Evolutionary conservation across 1,140 invertebrate species (phyloP).

Genomic region (Caenorhabditis latens): DNA sequence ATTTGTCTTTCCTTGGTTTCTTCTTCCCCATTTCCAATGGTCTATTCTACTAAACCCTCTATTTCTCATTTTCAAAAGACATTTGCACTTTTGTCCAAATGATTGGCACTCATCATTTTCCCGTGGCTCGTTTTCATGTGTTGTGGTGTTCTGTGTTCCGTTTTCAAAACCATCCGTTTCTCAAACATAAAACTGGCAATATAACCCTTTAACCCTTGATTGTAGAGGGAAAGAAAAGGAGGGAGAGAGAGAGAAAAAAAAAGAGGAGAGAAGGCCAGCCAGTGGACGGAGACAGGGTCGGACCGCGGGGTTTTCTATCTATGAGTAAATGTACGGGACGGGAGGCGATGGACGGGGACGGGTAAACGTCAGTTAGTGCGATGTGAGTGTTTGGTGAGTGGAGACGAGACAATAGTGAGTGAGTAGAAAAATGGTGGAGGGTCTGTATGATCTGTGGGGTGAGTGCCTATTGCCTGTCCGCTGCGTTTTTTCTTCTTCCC

Average conservation of each 20-base stretch:
- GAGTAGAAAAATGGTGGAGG: not conserved
- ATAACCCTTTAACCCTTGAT: constrained; percentile 30
- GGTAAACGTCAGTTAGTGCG: constrained; percentile 18
- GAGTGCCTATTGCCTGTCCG: not conserved
- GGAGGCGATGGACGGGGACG: not conserved
- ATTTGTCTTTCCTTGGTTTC: not conserved
- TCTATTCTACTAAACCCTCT: not conserved
- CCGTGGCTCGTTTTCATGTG: not conserved
- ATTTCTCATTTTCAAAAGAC: not conserved
- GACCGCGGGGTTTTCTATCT: not conserved
- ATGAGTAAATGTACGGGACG: constrained; percentile 15
- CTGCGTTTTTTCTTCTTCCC: not conserved
- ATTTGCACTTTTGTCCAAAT: too few species aligned
- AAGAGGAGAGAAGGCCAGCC: too few species aligned
- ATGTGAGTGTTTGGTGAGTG: not conserved
- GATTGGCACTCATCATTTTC: not conserved
- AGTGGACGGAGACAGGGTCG: not conserved
- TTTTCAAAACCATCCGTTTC: constrained; percentile 22
- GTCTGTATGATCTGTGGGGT: not conserved
- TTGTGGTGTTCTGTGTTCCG: not conserved
- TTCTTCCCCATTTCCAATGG: not conserved
- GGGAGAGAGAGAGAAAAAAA: not conserved
- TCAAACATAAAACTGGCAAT: constrained; percentile 30
- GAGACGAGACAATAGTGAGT: not conserved
- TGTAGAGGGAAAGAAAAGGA: not conserved